Percentiles rank a stretch among this genome's conserved stretches.
Conservation (phyloP, 2,888 invertebrate species). For the Leucozona laternaria region DNA sequence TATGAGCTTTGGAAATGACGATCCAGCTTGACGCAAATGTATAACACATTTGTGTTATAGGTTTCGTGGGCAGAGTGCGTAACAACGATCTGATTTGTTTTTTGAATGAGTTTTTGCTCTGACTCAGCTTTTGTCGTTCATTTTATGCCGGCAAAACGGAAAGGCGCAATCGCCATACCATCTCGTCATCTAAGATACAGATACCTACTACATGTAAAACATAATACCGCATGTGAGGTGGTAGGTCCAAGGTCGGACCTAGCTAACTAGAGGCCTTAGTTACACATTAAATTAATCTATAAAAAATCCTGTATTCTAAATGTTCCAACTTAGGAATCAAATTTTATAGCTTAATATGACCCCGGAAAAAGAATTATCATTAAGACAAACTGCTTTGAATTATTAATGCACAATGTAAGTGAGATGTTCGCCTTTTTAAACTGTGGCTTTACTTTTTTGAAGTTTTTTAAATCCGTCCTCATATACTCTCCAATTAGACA, state of each 20-base stretch:
- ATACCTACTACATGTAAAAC: too few relatives aligned
- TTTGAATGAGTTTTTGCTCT: background rate
- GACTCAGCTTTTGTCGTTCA: background rate
- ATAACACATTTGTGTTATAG: background rate
- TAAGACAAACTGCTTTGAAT: too few relatives aligned
- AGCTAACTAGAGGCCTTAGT: background rate
- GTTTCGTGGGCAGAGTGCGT: conserved; percentile 1
- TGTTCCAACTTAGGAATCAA: too few relatives aligned
- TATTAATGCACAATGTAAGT: too few relatives aligned
- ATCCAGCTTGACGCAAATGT: background rate
- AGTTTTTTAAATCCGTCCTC: too few relatives aligned
- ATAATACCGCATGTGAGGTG: background rate
- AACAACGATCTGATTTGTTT: conserved; percentile 1
- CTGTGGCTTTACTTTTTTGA: too few relatives aligned
- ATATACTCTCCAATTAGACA: too few relatives aligned
- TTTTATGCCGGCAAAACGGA: background rate
- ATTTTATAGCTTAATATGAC: too few relatives aligned
- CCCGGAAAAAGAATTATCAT: too few relatives aligned
- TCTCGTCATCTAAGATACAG: background rate
- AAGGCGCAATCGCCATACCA: background rate
- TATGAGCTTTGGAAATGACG: background rate
- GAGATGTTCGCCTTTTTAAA: too few relatives aligned
- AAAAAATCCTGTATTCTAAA: too few relatives aligned
- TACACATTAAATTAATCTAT: background rate
- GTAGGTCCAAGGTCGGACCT: background rate